Conservation (phyloP, 1,140 invertebrate genomes). For the Euwallacea fornicatus region DNA sequence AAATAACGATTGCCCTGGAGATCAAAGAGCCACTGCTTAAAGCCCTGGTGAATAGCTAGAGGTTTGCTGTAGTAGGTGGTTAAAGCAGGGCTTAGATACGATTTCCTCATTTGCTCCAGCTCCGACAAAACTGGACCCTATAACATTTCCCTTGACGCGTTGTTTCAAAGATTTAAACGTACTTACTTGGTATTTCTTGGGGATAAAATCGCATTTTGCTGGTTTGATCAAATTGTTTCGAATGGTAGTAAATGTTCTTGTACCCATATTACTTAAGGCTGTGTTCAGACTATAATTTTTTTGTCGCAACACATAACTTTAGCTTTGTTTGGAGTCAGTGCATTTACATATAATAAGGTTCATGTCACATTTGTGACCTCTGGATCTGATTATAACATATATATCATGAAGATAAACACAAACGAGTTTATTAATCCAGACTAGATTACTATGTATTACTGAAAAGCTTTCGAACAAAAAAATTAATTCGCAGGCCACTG, state of each 20-base stretch:
- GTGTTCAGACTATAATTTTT: not conserved
- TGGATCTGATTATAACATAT: no score
- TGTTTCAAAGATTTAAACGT: constrained; percentile 14
- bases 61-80: constrained; percentile 81
- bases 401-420: no score
- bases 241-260: not conserved
- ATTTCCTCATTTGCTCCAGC: constrained; percentile 60
- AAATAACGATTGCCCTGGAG: constrained; percentile 83
- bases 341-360: not conserved
- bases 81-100: constrained; percentile 71
- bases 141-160: constrained; percentile 16
- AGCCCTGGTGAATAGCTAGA: constrained; percentile 80
- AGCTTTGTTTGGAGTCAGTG: not conserved
- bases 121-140: constrained; percentile 64
- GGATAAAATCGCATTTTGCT: constrained; percentile 54
- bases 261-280: not conserved
- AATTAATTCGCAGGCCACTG: no score
- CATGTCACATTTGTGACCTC: no score
- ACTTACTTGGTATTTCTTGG: constrained; percentile 54
- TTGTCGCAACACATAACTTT: not conserved
- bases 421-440: no score
- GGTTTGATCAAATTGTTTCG: constrained; percentile 34
- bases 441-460: no score
- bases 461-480: no score
- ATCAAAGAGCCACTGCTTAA: constrained; percentile 93